Percentiles rank a stretch among this genome's conserved stretches.
Evolutionary conservation across 2,797 vertebrate species (phyloP).

Genomic region (Pseudocheirus occidentalis): DNA sequence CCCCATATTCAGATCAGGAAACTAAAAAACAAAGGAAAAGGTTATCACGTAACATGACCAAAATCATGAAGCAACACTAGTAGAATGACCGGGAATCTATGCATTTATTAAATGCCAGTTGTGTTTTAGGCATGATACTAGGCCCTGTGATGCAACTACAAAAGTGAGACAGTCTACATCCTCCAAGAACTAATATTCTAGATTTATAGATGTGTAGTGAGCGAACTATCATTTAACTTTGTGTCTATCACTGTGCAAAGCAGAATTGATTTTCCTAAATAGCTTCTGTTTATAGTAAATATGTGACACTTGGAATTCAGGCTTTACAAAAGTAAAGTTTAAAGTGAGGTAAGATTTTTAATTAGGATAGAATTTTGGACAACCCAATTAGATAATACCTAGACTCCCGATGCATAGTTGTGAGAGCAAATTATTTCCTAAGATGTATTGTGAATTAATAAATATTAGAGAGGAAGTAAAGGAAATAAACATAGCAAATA

Average conservation of each 20-base stretch:
- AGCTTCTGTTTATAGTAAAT: not conserved
- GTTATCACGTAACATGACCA: not conserved
- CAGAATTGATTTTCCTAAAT: not conserved
- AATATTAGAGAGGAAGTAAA: not conserved
- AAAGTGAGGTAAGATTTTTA: not conserved
- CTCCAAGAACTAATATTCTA: not conserved
- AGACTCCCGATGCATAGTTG: not conserved
- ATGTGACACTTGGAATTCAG: not conserved
- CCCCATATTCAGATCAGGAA: not conserved
- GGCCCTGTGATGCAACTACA: not conserved
- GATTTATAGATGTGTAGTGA: not conserved
- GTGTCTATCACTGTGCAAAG: not conserved
- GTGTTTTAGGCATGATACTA: not conserved
- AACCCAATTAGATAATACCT: not conserved
- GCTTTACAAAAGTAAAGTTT: not conserved
- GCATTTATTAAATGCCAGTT: not conserved
- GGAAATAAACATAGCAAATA: not conserved
- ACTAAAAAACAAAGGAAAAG: not conserved
- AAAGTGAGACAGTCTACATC: not conserved
- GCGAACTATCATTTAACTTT: not conserved
- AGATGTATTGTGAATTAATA: not conserved
- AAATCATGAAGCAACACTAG: not conserved
- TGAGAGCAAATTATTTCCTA: not conserved
- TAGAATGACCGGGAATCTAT: not conserved
- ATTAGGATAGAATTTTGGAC: not conserved